A percentile compares a stretch with the other conserved stretches of the same genome.
Evolutionary conservation across 1,140 invertebrate genomes (phyloP).

Genomic region (Laupala kohalensis): DNA sequence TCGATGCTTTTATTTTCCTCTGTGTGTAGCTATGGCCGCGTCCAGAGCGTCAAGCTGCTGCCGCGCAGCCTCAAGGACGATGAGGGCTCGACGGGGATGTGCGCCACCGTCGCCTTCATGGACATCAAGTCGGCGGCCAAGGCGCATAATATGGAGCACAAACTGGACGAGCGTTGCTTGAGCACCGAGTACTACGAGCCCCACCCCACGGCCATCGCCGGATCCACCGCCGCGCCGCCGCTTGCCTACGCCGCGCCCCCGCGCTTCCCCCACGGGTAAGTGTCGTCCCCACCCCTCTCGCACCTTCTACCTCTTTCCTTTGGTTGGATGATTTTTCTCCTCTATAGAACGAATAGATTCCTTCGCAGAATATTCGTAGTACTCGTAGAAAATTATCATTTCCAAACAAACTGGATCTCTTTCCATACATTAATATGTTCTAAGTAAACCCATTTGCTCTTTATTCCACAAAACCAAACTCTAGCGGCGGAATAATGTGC

Average conservation of each 20-base stretch:
- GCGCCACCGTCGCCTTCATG: slow-evolving; percentile 87
- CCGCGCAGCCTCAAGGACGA: slow-evolving; percentile 39
- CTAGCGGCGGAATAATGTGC: too few relatives aligned
- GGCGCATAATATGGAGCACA: slow-evolving; percentile 79
- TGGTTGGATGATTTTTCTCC: neutral
- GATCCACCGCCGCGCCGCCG: slow-evolving; percentile 24
- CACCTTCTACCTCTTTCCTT: too few relatives aligned
- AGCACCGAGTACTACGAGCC: slow-evolving; percentile 90
- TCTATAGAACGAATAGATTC: too few relatives aligned
- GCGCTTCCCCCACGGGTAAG: slow-evolving; percentile 12
- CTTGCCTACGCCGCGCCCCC: slow-evolving; percentile 12
- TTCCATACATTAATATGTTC: too few relatives aligned
- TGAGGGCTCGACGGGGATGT: slow-evolving; percentile 44
- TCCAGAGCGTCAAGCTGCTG: slow-evolving; percentile 88
- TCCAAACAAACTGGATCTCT: too few relatives aligned
- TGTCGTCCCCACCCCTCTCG: neutral
- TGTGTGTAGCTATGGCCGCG: slow-evolving; percentile 79
- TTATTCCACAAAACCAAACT: too few relatives aligned
- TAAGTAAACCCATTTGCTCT: too few relatives aligned
- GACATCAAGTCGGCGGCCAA: slow-evolving; percentile 92
- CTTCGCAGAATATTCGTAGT: too few relatives aligned
- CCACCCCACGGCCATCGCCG: slow-evolving; percentile 56
- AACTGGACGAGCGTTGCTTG: slow-evolving; percentile 69
- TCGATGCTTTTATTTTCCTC: neutral
- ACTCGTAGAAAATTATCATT: too few relatives aligned